A percentile compares a stretch with the other conserved stretches of the same genome.
phyloP scores from a whole-genome alignment of 2,113 vertebrate species.

The Ailuropoda melanoleuca region DNA sequence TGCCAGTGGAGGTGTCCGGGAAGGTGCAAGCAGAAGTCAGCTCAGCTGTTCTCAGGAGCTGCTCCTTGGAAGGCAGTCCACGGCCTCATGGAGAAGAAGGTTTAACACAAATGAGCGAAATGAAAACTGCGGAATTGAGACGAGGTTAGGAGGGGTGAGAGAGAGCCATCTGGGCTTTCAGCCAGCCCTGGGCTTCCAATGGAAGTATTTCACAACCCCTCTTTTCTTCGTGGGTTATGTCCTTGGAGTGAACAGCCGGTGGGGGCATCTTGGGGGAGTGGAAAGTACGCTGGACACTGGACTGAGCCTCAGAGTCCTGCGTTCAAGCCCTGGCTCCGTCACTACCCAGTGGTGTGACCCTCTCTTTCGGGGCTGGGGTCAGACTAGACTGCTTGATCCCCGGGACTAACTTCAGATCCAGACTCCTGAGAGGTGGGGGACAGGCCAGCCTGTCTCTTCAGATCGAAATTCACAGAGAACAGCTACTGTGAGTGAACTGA shows the following conservation, averaged over 20 bases:
- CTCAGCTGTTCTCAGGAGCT: neutral
- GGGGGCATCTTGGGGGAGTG: neutral
- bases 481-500: conserved; percentile 32
- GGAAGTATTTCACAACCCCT: conserved; percentile 61
- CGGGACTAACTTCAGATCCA: neutral
- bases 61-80: neutral
- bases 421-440: neutral
- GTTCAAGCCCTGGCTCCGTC: neutral
- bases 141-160: neutral
- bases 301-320: neutral
- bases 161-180: conserved; percentile 10
- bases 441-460: neutral
- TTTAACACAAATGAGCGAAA: neutral
- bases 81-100: neutral
- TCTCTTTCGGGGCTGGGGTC: neutral
- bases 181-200: conserved; percentile 47
- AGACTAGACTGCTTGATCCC: neutral
- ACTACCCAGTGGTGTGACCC: neutral
- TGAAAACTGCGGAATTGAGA: conserved; percentile 19
- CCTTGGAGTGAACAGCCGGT: conserved; percentile 14
- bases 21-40: neutral
- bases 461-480: neutral
- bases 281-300: neutral
- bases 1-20: neutral
- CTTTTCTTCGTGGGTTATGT: conserved; percentile 45